A percentile compares a stretch with the other conserved stretches of the same genome.
These are phyloP conservation scores for Mactra quadrangularis DNA, from an alignment of 1,140 invertebrate genomes.

Conservation along the genomic window DNA sequence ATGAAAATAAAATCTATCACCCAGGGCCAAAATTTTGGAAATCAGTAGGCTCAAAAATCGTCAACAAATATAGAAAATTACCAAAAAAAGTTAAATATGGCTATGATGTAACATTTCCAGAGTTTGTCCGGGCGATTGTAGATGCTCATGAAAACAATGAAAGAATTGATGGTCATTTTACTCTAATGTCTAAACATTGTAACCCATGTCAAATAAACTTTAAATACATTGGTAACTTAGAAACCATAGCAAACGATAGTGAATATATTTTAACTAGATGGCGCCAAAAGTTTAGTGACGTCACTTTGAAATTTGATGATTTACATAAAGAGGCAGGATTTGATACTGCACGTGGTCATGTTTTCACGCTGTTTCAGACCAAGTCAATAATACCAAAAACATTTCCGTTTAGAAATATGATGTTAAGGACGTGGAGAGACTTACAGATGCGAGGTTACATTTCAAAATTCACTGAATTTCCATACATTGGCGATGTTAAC, in stretches of 20 bases:
- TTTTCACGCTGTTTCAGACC: not conserved
- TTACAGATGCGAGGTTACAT: slow-evolving; percentile 32
- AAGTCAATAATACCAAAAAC: too few relatives aligned
- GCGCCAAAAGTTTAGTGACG: slow-evolving; percentile 29
- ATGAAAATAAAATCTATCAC: slow-evolving; percentile 52
- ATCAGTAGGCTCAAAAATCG: not conserved
- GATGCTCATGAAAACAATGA: not conserved
- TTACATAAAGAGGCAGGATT: slow-evolving; percentile 27
- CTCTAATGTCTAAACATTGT: slow-evolving; percentile 77
- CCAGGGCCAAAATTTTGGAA: slow-evolving; percentile 23
- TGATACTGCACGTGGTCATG: slow-evolving; percentile 13
- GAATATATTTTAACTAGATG: slow-evolving; percentile 60
- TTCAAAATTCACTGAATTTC: slow-evolving; percentile 10
- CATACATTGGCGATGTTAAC: not conserved
- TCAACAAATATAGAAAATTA: not conserved
- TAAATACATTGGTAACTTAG: slow-evolving; percentile 80
- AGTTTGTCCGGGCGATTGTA: slow-evolving; percentile 38
- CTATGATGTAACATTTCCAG: slow-evolving; percentile 50
- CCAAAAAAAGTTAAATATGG: not conserved
- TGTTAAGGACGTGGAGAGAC: slow-evolving; percentile 15
- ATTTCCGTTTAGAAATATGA: slow-evolving; percentile 6
- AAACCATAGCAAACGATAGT: slow-evolving; percentile 77
- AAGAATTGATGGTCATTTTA: slow-evolving; percentile 76
- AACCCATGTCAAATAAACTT: slow-evolving; percentile 78
- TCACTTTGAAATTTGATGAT: slow-evolving; percentile 24